phyloP scores from a whole-genome alignment of 1,140 invertebrate genomes.

The Drosophila rhopaloa region DNA sequence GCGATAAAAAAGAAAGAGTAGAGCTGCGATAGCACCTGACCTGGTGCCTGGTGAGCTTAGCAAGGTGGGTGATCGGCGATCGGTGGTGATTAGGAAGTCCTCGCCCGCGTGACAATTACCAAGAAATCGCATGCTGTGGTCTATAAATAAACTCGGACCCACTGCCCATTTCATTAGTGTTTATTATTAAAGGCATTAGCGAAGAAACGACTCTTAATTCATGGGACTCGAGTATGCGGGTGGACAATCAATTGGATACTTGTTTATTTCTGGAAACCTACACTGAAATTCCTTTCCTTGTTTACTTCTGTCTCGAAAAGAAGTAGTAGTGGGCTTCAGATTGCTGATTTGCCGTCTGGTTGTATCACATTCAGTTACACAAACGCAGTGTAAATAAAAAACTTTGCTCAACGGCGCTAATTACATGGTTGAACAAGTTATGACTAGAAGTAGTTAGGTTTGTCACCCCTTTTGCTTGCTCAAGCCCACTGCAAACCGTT shows the following conservation, averaged over 20 bases:
- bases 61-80: not conserved
- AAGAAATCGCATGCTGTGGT: conserved; percentile 21
- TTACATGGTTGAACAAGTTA: conserved; percentile 17
- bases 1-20: conserved; percentile 27
- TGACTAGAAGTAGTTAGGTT: not conserved
- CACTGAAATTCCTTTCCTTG: not conserved
- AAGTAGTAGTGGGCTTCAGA: conserved; percentile 13
- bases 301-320: conserved; percentile 15
- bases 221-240: conserved; percentile 14
- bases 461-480: not conserved
- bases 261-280: not conserved
- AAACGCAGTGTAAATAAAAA: conserved; percentile 10
- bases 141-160: conserved; percentile 29
- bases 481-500: conserved; percentile 1
- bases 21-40: conserved; percentile 19
- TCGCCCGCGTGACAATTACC: conserved; percentile 36
- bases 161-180: conserved; percentile 17
- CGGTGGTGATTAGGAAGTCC: conserved; percentile 11
- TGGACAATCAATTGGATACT: conserved; percentile 9
- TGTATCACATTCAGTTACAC: conserved; percentile 19
- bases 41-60: conserved; percentile 12
- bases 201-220: conserved; percentile 8
- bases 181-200: conserved; percentile 20
- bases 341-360: conserved; percentile 3
- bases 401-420: conserved; percentile 11